Evolutionary conservation across 2,888 invertebrate species (phyloP), one percentile per base, ranked within the genome.

Genomic region (Xestobium rufovillosum): DNA sequence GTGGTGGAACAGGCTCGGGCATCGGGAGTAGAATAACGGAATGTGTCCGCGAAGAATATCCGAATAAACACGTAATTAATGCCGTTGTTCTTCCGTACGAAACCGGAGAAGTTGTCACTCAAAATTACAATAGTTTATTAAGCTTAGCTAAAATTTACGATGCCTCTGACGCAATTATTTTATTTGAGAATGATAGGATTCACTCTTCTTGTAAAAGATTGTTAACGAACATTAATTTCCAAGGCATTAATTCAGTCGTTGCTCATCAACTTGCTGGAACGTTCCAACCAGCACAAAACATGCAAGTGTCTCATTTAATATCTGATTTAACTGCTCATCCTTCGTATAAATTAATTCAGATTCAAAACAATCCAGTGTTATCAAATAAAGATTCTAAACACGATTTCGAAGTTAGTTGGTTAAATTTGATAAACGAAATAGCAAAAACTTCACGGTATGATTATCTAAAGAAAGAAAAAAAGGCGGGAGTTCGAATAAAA

Each of bases 1-100:
- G 69, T 8, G 73, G 73, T 27, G 72, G 73, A 9, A 72, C 72
- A 2, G 73, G 73, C 11, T 71, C 72, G 8, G 72, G 72, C 3
- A 61, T 71, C 14, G 71, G 71, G 3, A 68, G 69, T 47, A 60
- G 50, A 44, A 53, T 68, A 14, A 55, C 64, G 26, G 67, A 70
- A 50, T 41, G 56, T 29, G 36, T 72, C 3, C 55, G 63, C 2
- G 58, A 68, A 28, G 63, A 67, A 41, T 71, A 65, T 45, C 60
- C 68, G 2, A 65, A 63, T n/a, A 70, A 69, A 51, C 56, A 52
- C 23, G 60, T 71, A 9, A 44, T 67, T 4, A 61, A 59, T 38
- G 54, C 59, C 16, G 50, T 69, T 4, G 56, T 72, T 14, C 50
- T 72, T 28, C 72, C 73, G 2, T 71, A 68, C 50, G 41, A 53